Evolutionary conservation across 2,113 vertebrate genomes (phyloP), one percentile per base, ranked within the genome.

Genomic region (Arothron firmamentum): DNA sequence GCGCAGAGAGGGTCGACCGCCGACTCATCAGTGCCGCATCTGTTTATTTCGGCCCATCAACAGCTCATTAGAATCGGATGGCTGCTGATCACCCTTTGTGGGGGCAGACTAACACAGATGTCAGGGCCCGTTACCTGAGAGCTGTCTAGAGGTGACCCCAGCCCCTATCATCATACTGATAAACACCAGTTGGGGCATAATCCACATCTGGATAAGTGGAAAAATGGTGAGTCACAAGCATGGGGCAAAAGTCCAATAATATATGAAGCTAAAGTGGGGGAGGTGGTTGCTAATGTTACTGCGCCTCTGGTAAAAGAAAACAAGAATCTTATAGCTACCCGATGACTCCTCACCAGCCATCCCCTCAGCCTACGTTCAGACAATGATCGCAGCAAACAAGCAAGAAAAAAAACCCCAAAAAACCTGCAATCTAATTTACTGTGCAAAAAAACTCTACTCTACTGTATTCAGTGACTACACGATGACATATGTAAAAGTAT

Each of bases 51-150:
- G 21, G 21, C 21, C 25, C 4, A 28, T 28, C 25, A 28, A 5
- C 62, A 23, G 66, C 62, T 70, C 45, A 67, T 74, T 64, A 73
- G 75, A 77, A 80, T 76, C 56, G 80, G 52, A 81, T 58, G 72
- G 70, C 42, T 73, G 71, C 78, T 84, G 86, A 88, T 87, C 79
- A 83, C 45, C 74, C 48, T 69, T 56, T 76, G 69, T 72, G 74
- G 72, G 70, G 80, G 71, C 78, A 72, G 65, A 60, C 67, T 81
- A 84, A 85, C 82, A 84, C 81, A 77, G 79, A 80, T 77, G 84
- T 85, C 86, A 83, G 61, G 81, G 81, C 65, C 84, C 84, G 85
- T 87, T 89, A 86, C 78, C 84, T 82, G 75, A 70, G 75, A 84
- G 76, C 74, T 25, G 62, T 81, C 65, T 76, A 43, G 71, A 80